These are phyloP conservation scores for Zingel zingel DNA, from an alignment of 2,113 vertebrate genomes.

Conservation along the genomic window DNA sequence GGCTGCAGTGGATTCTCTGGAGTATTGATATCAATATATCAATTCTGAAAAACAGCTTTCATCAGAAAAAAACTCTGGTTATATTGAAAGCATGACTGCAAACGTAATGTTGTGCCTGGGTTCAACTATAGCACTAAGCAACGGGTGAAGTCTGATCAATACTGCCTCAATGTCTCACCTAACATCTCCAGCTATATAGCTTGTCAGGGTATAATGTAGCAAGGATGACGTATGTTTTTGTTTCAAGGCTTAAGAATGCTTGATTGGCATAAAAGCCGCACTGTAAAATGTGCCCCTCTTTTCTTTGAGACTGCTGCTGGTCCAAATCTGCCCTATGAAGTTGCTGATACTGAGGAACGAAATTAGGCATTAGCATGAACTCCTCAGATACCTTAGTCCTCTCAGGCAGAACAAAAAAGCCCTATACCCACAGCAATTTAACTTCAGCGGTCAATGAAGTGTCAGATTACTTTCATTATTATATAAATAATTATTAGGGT, in stretches of 20 bases:
- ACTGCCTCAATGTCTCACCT: slow-evolving; percentile 5
- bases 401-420: slow-evolving; percentile 11
- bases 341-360: slow-evolving; percentile 25
- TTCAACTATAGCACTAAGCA: background rate
- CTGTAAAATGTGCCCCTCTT: background rate
- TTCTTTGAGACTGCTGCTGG: background rate
- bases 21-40: slow-evolving; percentile 4
- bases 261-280: background rate
- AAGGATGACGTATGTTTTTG: slow-evolving; percentile 11
- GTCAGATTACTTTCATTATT: slow-evolving; percentile 53
- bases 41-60: background rate
- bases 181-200: background rate
- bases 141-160: slow-evolving; percentile 33
- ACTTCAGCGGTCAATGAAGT: slow-evolving; percentile 45
- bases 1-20: background rate
- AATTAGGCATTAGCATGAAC: slow-evolving; percentile 48
- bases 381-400: slow-evolving; percentile 25
- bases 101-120: background rate
- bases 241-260: slow-evolving; percentile 9
- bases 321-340: slow-evolving; percentile 19
- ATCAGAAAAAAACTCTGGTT: background rate
- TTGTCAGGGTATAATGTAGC: slow-evolving; percentile 6
- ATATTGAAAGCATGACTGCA: slow-evolving; percentile 13
- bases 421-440: slow-evolving; percentile 35
- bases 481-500: too few relatives aligned